phyloP scores from a whole-genome alignment of 2,113 vertebrate species.

The Oplegnathus fasciatus region DNA sequence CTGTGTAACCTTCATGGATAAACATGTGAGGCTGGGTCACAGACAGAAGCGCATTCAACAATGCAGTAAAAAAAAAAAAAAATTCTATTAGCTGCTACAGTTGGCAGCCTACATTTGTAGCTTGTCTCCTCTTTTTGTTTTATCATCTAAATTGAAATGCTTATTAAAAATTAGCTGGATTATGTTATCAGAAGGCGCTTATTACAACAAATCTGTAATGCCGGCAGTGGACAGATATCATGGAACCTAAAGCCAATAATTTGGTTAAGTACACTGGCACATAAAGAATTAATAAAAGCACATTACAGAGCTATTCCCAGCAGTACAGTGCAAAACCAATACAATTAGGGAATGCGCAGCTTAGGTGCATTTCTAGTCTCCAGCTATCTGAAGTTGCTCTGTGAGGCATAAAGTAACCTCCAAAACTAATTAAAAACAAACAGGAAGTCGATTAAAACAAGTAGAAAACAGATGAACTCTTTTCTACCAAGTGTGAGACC shows the following conservation, averaged over 20 bases:
- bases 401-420: constrained; percentile 69
- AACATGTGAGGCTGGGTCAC: constrained; percentile 38
- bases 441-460: constrained; percentile 70
- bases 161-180: constrained; percentile 13
- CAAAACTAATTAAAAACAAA: constrained; percentile 77
- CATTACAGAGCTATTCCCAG: constrained; percentile 64
- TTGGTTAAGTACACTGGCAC: constrained; percentile 49
- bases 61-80: not conserved
- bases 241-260: constrained; percentile 41
- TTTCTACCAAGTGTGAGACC: constrained; percentile 55
- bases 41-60: constrained; percentile 44
- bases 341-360: constrained; percentile 66
- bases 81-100: constrained; percentile 11
- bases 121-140: constrained; percentile 24
- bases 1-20: constrained; percentile 47
- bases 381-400: constrained; percentile 68
- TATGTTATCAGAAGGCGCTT: constrained; percentile 23
- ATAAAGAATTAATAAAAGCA: constrained; percentile 68
- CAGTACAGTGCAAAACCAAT: constrained; percentile 66
- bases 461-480: constrained; percentile 67
- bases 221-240: constrained; percentile 1
- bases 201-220: constrained; percentile 35
- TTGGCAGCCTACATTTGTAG: constrained; percentile 7
- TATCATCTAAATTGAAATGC: constrained; percentile 34
- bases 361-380: constrained; percentile 57